Evolutionary conservation across 2,113 vertebrate species (phyloP), one percentile per base, ranked within the genome.

Genomic region (Calypte anna): DNA sequence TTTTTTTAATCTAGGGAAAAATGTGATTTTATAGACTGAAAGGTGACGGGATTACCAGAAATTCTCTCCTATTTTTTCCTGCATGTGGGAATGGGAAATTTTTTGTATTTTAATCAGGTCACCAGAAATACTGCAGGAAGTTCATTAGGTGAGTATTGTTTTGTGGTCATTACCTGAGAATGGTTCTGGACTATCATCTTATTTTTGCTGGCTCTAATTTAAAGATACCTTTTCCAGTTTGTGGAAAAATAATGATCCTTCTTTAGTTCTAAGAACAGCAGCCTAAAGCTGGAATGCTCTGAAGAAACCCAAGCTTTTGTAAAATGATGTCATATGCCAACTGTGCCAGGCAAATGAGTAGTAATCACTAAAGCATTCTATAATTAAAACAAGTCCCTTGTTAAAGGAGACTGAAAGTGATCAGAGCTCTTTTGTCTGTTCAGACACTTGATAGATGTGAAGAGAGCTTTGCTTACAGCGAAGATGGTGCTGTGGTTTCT

Each of bases 321-420:
- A 72, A 93, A 97, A 94, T 95, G 91, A 91, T 92, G 93, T 97
- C 90, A 81, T 89, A 82, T 90, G 79, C 76, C 86, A 92, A 94
- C 86, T 79, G 68, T 95, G 90, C 91, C 95, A 97, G 93, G 77
- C 88, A 90, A 97, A 94, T 88, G 73, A 91, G 96, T 85, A 96
- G 66, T 88, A 93, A 97, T 93, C 70, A 38, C 96, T 97, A 93
- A 96, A 95, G 76, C 77, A 96, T 95, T 97, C 96, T 95, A 79
- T 96, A 96, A 97, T 97, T 94, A 97, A 97, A 97, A 93, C 91
- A 98, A 96, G 88, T 91, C 91, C 58, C 91, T 96, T 96, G 79
- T 96, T 96, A 92, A 97, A 96, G 93, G 91, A 93, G 63, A 68
- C 80, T 87, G 88, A 94, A 97, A 97, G 86, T 92, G 91, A 97